Evolutionary conservation across 1,140 invertebrate genomes (phyloP).

Genomic region (Drosophila tsacasi): DNA sequence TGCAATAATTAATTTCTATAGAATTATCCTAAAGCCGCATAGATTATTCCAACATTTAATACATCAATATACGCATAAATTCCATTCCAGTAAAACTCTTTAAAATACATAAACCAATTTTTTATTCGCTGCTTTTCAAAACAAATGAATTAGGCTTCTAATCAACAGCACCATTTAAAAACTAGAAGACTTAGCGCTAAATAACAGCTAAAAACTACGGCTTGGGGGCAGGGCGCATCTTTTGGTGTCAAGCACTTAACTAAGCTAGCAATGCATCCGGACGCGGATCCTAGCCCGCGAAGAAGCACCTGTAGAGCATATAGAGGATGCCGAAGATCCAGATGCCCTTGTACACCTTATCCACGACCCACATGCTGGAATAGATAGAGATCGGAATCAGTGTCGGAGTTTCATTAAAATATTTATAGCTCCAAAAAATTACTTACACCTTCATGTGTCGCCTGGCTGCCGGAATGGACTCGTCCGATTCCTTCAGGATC

Average conservation of each 20-base stretch:
- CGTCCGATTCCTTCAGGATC: conserved; percentile 93
- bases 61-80: background rate
- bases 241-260: conserved; percentile 78
- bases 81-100: background rate
- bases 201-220: conserved; percentile 42
- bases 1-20: background rate
- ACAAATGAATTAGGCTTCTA: conserved; percentile 30
- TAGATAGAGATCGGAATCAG: conserved; percentile 1
- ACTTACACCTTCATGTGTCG: conserved; percentile 92
- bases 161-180: conserved; percentile 66
- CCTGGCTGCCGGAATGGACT: conserved; percentile 92
- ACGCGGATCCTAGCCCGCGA: conserved; percentile 49
- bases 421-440: background rate
- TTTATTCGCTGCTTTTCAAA: conserved; percentile 60
- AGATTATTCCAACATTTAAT: no score
- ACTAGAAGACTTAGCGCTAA: conserved; percentile 42
- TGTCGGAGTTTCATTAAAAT: conserved; percentile 64
- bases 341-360: conserved; percentile 74
- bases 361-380: conserved; percentile 80
- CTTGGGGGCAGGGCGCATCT: conserved; percentile 58
- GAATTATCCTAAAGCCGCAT: background rate
- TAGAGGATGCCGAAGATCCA: conserved; percentile 76
- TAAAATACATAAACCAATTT: conserved; percentile 30
- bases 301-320: conserved; percentile 73
- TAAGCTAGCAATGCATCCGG: conserved; percentile 30